Conservation (phyloP, 2,797 vertebrate species). For the Tragelaphus eurycerus region DNA sequence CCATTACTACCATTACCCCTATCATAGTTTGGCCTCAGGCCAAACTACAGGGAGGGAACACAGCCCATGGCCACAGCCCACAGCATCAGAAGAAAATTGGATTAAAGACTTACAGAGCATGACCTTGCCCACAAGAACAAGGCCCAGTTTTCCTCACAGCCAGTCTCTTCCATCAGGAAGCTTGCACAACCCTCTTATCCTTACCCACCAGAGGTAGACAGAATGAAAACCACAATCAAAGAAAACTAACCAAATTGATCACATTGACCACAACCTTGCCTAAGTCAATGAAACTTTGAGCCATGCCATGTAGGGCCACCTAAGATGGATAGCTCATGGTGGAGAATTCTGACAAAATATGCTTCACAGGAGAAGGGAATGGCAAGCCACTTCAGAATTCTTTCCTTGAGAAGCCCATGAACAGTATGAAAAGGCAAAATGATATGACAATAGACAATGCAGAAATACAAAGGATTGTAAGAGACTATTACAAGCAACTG, state of each 20-base stretch:
- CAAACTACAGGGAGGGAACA: not conserved
- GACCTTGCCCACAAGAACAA: no score
- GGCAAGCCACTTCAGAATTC: not conserved
- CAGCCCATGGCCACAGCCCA: not conserved
- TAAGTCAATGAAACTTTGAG: no score
- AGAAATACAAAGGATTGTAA: not conserved
- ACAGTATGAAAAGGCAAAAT: not conserved
- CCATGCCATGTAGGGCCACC: no score
- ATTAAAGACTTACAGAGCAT: no score
- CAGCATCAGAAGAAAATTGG: not conserved
- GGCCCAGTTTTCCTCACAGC: no score
- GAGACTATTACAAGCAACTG: not conserved
- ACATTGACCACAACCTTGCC: no score
- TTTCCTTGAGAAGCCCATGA: not conserved
- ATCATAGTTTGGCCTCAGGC: not conserved
- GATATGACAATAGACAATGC: not conserved
- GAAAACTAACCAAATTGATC: no score
- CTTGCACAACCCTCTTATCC: no score
- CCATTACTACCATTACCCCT: not conserved
- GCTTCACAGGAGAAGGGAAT: not conserved
- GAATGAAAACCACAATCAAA: no score
- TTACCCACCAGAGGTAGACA: no score
- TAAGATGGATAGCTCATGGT: not conserved
- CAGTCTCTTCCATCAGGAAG: no score
- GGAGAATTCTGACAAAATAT: not conserved